phyloP scores from a whole-genome alignment of 2,113 vertebrate species.

The Scophthalmus maximus region DNA sequence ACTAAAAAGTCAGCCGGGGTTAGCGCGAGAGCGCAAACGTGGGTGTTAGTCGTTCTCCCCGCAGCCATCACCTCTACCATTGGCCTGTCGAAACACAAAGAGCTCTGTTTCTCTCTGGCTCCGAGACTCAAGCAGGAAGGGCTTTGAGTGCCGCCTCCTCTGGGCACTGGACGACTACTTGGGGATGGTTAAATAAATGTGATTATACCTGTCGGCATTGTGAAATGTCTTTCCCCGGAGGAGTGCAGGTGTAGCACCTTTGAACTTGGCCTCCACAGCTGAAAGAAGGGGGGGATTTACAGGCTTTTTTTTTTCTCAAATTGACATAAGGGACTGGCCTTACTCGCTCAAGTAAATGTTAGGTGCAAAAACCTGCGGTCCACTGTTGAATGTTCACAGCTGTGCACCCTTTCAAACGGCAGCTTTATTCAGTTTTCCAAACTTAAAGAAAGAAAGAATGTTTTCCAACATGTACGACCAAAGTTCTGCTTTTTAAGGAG shows the following conservation, averaged over 20 bases:
- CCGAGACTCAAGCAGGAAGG: slow-evolving; percentile 34
- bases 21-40: slow-evolving; percentile 67
- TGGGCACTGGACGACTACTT: neutral
- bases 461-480: neutral
- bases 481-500: neutral
- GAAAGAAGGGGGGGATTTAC: neutral
- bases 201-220: slow-evolving; percentile 3
- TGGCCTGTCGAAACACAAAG: slow-evolving; percentile 40
- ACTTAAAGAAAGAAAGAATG: neutral
- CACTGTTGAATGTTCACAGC: neutral
- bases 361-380: neutral
- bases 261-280: neutral
- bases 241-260: neutral
- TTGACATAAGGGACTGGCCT: neutral
- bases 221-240: neutral
- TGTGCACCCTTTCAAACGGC: neutral
- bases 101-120: slow-evolving; percentile 52
- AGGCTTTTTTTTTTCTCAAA: neutral
- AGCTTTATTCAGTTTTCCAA: neutral
- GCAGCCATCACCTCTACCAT: slow-evolving; percentile 71
- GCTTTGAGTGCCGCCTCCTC: neutral
- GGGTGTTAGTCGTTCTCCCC: slow-evolving; percentile 76
- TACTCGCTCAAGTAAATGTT: too few species aligned
- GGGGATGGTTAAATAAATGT: slow-evolving; percentile 13
- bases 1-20: slow-evolving; percentile 81